Base-by-base conservation (phyloP, 2,113 vertebrate genomes). In the Tenebrosternarchus preto region DNA sequence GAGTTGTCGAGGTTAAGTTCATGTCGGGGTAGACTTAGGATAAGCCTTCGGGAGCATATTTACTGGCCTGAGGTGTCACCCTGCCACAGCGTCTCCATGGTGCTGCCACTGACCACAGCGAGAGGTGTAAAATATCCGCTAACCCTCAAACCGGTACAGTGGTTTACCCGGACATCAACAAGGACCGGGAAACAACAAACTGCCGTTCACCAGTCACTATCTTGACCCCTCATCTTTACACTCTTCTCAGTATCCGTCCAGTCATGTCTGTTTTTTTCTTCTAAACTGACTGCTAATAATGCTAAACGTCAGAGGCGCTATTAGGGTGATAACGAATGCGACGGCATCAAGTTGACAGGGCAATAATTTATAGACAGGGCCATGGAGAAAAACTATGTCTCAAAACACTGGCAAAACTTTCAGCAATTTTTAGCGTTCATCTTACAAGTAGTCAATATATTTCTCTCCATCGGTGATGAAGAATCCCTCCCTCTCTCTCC, bases 71-170 rank as follows among this genome's bases (percentile, higher is more conserved):
- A 71, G 73, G 39, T 82, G 67, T 80, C 57, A 80, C 53, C 33
- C 46, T 80, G 84, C 80, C 69, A 25, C 59, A 74, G 61, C 5
- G 61, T 79, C 77, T 55, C 68, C 68, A 81, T 74, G 22, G 64
- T 74, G 27, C 73, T 68, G 36, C 64, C 19, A 29, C 74, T 86
- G 82, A 79, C 72, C 76, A 74, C 59, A 61, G 80, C 7, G 4
- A 84, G 16, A 59, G 69, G 53, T 73, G 73, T 81, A 77, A 82
- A 86, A 63, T 83, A 81, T 76, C 64, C 73, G 46, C 68, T 76
- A 77, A 31, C 59, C 68, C 74, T 74, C 22, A 73, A 71, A 39
- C 25, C 46, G 25, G 22, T 77, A 82, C 73, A 46, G 56, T 63
- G 77, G 77, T 33, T 57, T 43, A 82, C 60, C 50, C 75, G 33